Base-by-base conservation (phyloP, 2,888 invertebrate genomes). In the Falcaria lacertinaria region DNA sequence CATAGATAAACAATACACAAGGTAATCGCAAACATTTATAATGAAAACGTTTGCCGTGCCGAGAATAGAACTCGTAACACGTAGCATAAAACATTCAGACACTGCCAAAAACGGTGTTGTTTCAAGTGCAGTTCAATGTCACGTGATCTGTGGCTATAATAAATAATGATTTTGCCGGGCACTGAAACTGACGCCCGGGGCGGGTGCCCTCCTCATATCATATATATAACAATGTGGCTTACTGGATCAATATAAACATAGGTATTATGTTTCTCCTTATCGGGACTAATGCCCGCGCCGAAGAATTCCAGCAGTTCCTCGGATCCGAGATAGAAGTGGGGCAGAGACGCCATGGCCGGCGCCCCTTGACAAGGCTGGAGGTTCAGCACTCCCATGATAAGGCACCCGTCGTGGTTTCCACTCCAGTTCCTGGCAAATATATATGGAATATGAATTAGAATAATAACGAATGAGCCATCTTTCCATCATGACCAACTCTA, bases 301-400 rank as follows among this genome's bases (percentile, higher is more conserved):
- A 91, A 90, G 64, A 79, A 91, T 1, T 86, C 80, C 4, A 88
- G 60, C 6, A 92, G 69, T 36, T 85, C 81, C 4, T 90, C 86
- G 8, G 91, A 91, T 0, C 74, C 92, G 14, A 92, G 78, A 65
- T 91, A 90, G 77, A 91, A 93, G 74, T 94, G 94, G 0, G 94
- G 94, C 47, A 92, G 84, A 0, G 93, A 93, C 13, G 91, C 83
- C 32, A 92, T 82, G 15, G 92, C 88, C 0, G 94, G 93, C 0
- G 90, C 91, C 5, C 91, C 91, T 64, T 92, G 84, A 39, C 91
- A 91, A 1, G 87, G 78, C 47, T 70, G 72, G 15, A 91, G 66
- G 64, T 91, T 90, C 19, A 91, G 54, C 0, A 91, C 52, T 0
- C 92, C 92, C 76, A 85, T 87, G 2, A 89, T 59, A 0, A 90